Conservation (phyloP, 1,140 invertebrate genomes). For the Scaptomyza montana region DNA sequence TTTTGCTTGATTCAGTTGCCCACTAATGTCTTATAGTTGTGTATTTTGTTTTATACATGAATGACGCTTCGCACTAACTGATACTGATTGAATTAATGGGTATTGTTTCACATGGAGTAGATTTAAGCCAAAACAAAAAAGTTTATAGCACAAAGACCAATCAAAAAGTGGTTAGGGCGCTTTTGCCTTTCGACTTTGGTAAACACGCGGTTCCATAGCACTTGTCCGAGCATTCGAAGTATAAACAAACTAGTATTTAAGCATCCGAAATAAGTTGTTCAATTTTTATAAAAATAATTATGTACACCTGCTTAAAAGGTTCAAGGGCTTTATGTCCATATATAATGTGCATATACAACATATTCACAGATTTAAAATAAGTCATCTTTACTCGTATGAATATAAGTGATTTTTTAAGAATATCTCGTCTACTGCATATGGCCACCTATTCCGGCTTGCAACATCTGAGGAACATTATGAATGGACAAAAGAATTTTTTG, state of each 20-base stretch:
- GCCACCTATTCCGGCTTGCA: no score
- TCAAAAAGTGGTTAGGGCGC: slow-evolving; percentile 23
- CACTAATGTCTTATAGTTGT: background rate
- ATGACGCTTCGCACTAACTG: slow-evolving; percentile 74
- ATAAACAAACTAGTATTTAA: slow-evolving; percentile 65
- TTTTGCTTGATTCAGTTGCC: background rate
- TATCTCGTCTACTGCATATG: background rate
- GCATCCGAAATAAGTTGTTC: slow-evolving; percentile 42
- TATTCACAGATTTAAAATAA: no score
- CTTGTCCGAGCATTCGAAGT: slow-evolving; percentile 36
- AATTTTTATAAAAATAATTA: slow-evolving; percentile 34
- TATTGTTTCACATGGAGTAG: slow-evolving; percentile 26
- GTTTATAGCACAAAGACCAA: slow-evolving; percentile 33
- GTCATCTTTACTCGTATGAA: background rate
- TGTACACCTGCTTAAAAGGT: slow-evolving; percentile 22
- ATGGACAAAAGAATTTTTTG: background rate
- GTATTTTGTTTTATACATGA: slow-evolving; percentile 62
- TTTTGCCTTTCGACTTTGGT: slow-evolving; percentile 42
- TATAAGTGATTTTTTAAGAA: background rate
- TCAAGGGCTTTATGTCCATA: slow-evolving; percentile 30
- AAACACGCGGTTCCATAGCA: slow-evolving; percentile 58
- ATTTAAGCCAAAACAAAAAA: slow-evolving; percentile 30
- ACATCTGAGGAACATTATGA: no score
- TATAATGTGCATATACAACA: no score
- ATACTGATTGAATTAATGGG: slow-evolving; percentile 64